Evolutionary conservation across 2,888 invertebrate species (phyloP).

Genomic region (Coremacera marginata): DNA sequence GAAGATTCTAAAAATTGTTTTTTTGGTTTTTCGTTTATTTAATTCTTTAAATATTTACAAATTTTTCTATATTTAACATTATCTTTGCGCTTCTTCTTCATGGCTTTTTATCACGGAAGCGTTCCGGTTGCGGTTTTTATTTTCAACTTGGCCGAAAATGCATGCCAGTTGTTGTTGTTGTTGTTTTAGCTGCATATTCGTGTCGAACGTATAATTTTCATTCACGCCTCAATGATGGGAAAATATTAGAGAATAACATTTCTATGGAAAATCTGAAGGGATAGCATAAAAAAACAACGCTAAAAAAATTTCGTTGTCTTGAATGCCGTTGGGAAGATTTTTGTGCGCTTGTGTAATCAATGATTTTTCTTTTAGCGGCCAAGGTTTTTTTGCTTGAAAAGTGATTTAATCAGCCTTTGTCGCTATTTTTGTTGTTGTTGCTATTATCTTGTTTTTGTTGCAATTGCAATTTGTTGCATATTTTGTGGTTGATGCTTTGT

Average conservation of each 20-base stretch:
- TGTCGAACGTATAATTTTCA: not conserved
- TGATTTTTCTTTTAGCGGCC: not conserved
- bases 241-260: not conserved
- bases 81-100: not conserved
- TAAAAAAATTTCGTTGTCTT: not conserved
- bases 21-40: too few species aligned
- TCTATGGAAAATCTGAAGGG: not conserved
- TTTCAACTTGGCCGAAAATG: not conserved
- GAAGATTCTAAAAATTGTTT: too few species aligned
- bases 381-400: not conserved
- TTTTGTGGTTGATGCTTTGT: too few species aligned
- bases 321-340: not conserved
- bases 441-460: too few species aligned
- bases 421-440: too few species aligned
- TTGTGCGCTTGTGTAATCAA: not conserved
- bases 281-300: too few species aligned
- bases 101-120: conserved; percentile 13
- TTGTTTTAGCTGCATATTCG: too few species aligned
- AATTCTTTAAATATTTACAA: too few species aligned
- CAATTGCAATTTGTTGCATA: too few species aligned
- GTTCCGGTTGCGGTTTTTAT: conserved; percentile 2
- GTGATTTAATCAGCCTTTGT: too few species aligned
- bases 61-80: too few species aligned
- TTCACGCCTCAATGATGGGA: conserved; percentile 23
- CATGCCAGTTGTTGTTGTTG: too few species aligned